Base-by-base conservation (phyloP, 2,113 vertebrate species). In the Calyptommatus sinebrachiatus region DNA sequence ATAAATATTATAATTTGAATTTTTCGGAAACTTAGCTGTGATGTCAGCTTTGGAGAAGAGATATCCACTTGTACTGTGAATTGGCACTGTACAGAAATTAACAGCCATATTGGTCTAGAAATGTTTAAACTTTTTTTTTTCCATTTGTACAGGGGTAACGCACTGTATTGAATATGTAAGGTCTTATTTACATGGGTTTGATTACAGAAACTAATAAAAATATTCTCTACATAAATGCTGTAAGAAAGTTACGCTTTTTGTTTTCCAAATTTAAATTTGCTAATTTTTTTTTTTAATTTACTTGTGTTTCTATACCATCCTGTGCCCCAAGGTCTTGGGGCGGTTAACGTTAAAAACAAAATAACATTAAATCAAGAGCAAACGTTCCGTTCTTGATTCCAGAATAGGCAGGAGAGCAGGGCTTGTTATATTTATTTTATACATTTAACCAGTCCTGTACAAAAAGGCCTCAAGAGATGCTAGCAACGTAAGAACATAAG, bases 151-250 rank as follows among this genome's bases (percentile, higher is more conserved):
- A 98, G 97, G 97, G 97, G 96, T 97, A 97, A 97, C 94, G 92
- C 96, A 96, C 97, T 99, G 97, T 99, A 99, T 99, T 97, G 97
- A 99, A 98, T 97, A 99, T 98, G 97, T 99, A 99, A 94, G 97
- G 97, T 99, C 97, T 98, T 99, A 99, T 98, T 99, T 99, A 98
- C 97, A 96, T 98, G 97, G 96, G 97, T 99, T 99, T 99, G 98
- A 97, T 98, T 99, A 99, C 97, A 97, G 96, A 99, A 98, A 99
- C 97, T 99, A 99, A 99, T 99, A 99, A 99, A 99, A 99, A 97
- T 98, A 98, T 96, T 96, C 95, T 96, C 94, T 96, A 95, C 95
- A 96, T 96, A 96, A 95, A 82, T 57, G 29, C 53, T 28, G 5
- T 61, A 24, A 5, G 67, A 45, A 9, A 28, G 26, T 46, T 11